Evolutionary conservation across 2,888 invertebrate genomes (phyloP), one percentile per base, ranked within the genome.

Genomic region (Seira sanloemensis): DNA sequence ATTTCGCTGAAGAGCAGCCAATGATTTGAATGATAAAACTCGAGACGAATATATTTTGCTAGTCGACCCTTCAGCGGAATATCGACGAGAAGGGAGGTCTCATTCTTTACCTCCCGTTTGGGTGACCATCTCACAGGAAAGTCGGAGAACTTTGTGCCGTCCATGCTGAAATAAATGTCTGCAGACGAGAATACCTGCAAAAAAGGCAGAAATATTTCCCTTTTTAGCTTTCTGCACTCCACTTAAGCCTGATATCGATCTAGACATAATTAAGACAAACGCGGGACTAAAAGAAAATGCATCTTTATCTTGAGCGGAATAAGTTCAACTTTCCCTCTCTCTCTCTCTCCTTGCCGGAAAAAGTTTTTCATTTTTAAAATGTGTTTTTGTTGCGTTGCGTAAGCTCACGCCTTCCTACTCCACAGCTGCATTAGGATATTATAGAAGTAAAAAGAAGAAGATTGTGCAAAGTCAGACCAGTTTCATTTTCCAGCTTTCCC

Each of bases 1-100:
- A 93, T 91, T 90, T 93, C 93, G 86, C 92, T 92, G 85, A 93
- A 91, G 89, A 93, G 91, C 84, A 93, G 91, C 93, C 93, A 93
- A 78, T 91, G 91, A 66, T 92, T 88, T 7, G 88, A 88, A 67
- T 89, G 88, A 67, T 67, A 78, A 69, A 88, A 88, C 67, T 90
- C 88, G 54, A 89, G 81, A 2, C 88, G 87, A 62, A 89, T 86
- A 74, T 85, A 87, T 76, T 77, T 86, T 37, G 88, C 88, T 12
- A 89, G 84, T 24, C 88, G 76, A 68, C 89, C 89, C 66, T 87
- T 86, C 76, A 89, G 68, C 21, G 88, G 87, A 77, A 89, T 87
- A 46, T 84, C 76, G 19, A 88, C 85, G 46, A 89, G 78, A 71
- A 88, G 86, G 2, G 88, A 87, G 26, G 86, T 88, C 69, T 88